Conservation (phyloP, 2,888 invertebrate species). For the Meteorus cinctellus region DNA sequence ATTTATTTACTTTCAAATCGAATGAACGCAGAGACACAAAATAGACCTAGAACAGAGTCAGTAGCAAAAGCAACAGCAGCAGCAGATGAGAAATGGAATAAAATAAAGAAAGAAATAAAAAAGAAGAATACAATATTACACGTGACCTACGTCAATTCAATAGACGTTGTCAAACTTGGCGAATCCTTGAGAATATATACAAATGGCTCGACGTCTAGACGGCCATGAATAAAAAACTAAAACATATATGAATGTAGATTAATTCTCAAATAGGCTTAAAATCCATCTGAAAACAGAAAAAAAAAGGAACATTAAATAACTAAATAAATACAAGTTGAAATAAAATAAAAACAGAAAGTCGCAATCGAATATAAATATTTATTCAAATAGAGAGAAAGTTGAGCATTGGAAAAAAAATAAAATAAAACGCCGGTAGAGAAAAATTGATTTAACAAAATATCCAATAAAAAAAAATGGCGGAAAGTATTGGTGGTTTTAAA, state of each 20-base stretch:
- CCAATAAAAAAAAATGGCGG: too few relatives aligned
- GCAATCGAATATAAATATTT: not conserved
- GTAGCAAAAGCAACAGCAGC: too few relatives aligned
- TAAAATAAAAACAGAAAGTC: not conserved
- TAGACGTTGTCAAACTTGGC: conserved; percentile 60
- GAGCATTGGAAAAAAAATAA: not conserved
- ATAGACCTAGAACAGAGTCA: too few relatives aligned
- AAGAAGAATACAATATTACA: not conserved
- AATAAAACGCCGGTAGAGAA: not conserved
- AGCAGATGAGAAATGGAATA: not conserved
- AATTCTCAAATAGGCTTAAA: conserved; percentile 15
- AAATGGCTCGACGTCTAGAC: conserved; percentile 17
- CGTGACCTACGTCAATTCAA: conserved; percentile 59
- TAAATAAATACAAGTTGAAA: not conserved
- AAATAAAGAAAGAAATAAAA: not conserved
- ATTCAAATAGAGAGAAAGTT: conserved; percentile 5
- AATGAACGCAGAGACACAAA: too few relatives aligned
- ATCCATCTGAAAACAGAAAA: too few relatives aligned
- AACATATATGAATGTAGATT: conserved; percentile 23
- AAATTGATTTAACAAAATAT: not conserved
- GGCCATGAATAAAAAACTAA: conserved; percentile 19
- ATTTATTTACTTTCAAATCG: not conserved
- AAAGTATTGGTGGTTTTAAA: too few relatives aligned
- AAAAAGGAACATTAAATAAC: too few relatives aligned
- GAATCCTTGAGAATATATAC: conserved; percentile 56